Percentiles rank a stretch among this genome's conserved stretches.
phyloP scores from a whole-genome alignment of 2,113 vertebrate genomes.

The Buteo buteo region DNA sequence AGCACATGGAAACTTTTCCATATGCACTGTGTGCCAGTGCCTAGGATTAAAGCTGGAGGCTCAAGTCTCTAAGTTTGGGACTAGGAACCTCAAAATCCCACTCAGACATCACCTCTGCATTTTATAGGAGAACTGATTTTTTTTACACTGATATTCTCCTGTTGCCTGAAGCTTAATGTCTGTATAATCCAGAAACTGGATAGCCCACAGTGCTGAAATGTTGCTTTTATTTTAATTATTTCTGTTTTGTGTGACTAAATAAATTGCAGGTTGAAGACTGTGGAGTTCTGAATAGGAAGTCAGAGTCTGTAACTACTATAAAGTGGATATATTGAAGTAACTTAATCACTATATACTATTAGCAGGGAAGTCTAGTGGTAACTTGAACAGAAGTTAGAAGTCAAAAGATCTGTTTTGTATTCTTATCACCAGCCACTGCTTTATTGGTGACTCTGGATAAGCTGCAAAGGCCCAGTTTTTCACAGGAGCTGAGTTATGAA shows the following conservation, averaged over 20 bases:
- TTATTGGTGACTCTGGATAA: background rate
- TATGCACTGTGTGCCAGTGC: background rate
- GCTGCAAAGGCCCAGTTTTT: background rate
- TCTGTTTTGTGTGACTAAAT: background rate
- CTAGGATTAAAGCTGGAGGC: background rate
- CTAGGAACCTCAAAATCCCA: background rate
- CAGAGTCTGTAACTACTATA: background rate
- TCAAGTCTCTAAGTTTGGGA: background rate
- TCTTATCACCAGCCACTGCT: background rate
- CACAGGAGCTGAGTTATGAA: background rate
- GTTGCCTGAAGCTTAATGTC: background rate
- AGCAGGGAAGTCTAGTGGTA: background rate
- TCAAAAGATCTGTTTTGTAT: background rate
- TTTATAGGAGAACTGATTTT: background rate
- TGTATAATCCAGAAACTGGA: background rate
- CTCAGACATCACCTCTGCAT: background rate
- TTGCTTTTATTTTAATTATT: background rate
- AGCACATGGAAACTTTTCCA: constrained; percentile 50
- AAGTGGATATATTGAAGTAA: background rate
- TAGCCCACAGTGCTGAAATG: background rate
- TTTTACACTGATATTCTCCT: background rate
- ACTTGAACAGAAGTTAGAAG: background rate
- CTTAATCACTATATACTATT: background rate
- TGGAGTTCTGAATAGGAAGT: background rate
- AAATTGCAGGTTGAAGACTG: background rate